phyloP scores from a whole-genome alignment of 2,888 invertebrate species.

The Smittia sp. region DNA sequence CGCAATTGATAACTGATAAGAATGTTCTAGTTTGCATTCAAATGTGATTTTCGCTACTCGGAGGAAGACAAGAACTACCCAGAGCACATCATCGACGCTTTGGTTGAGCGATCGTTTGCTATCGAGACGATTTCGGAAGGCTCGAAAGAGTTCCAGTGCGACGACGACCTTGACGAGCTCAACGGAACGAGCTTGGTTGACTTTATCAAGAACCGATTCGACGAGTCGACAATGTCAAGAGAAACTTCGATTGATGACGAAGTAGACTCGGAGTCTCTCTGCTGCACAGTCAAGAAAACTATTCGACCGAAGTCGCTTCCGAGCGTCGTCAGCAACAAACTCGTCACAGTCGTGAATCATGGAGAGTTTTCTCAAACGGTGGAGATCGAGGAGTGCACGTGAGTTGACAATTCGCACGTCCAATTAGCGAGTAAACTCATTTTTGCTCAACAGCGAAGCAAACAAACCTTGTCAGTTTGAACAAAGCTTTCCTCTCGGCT shows the following conservation, averaged over 20 bases:
- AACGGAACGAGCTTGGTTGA: not conserved
- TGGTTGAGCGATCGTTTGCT: not conserved
- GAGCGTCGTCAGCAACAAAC: slow-evolving; percentile 4
- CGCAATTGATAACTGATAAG: not conserved
- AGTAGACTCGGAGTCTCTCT: not conserved
- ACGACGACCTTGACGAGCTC: not conserved
- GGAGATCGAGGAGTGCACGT: slow-evolving; percentile 25
- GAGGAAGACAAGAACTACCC: not conserved
- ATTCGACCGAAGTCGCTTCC: slow-evolving; percentile 4
- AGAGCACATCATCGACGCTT: not conserved
- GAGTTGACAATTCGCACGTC: not conserved
- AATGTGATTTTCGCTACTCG: not conserved
- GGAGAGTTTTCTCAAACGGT: slow-evolving; percentile 19
- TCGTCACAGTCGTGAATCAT: slow-evolving; percentile 14
- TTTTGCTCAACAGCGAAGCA: not conserved
- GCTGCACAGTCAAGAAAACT: not conserved
- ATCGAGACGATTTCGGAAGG: not conserved
- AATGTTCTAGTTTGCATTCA: not conserved
- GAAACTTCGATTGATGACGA: not conserved
- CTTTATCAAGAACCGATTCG: not conserved
- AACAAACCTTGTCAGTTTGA: not conserved
- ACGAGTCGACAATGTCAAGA: not conserved
- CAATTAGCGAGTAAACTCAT: not conserved
- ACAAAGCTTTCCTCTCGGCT: slow-evolving; percentile 11
- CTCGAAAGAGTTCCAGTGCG: not conserved